Conservation (phyloP, 1,140 invertebrate species). For the Samia ricini region DNA sequence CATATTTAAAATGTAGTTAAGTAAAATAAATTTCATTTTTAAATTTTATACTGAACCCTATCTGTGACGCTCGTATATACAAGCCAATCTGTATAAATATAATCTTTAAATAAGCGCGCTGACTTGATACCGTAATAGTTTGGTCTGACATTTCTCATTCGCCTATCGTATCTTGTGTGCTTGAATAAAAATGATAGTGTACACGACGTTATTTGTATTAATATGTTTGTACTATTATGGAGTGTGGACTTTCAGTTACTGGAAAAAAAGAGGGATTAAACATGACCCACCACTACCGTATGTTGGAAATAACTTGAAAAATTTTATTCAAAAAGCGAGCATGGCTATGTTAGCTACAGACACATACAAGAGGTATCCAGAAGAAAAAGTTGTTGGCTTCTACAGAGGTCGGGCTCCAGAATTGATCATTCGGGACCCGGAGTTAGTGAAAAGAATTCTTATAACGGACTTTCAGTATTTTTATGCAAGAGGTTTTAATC, state of each 20-base stretch:
- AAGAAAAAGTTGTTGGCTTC: constrained; percentile 55
- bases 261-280: constrained; percentile 47
- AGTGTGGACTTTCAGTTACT: constrained; percentile 42
- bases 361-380: constrained; percentile 45
- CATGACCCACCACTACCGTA: constrained; percentile 45
- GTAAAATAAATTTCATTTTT: too few species aligned
- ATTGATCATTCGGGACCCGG: constrained; percentile 58
- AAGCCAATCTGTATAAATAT: background rate
- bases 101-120: background rate
- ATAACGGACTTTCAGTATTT: constrained; percentile 79
- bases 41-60: too few species aligned
- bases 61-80: too few species aligned
- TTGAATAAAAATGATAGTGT: background rate
- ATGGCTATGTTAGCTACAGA: constrained; percentile 47
- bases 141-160: too few species aligned
- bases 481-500: constrained; percentile 63
- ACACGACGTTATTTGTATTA: background rate
- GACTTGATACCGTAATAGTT: constrained; percentile 5
- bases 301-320: constrained; percentile 45
- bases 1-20: too few species aligned
- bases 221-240: constrained; percentile 36
- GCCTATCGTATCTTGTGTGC: background rate
- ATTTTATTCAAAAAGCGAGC: constrained; percentile 46
- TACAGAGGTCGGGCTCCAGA: constrained; percentile 43
- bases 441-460: constrained; percentile 75